Conservation (phyloP, 2,113 vertebrate genomes). For the Lycaon pictus region DNA sequence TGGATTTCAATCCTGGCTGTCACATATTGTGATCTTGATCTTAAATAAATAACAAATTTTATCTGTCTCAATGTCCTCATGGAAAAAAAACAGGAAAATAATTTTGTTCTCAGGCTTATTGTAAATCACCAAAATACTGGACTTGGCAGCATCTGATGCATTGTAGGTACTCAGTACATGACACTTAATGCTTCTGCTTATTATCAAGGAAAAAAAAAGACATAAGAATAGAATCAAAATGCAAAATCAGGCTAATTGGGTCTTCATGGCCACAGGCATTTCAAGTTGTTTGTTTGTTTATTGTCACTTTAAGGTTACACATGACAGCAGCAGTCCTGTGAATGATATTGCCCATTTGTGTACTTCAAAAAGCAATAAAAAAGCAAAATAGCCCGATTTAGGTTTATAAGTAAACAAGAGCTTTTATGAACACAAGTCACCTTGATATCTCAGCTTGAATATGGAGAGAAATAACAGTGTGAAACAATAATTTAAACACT, state of each 20-base stretch:
- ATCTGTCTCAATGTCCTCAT: not conserved
- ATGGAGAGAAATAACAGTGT: not conserved
- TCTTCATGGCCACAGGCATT: not conserved
- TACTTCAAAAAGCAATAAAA: not conserved
- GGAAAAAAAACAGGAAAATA: not conserved
- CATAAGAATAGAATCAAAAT: not conserved
- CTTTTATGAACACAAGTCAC: not conserved
- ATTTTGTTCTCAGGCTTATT: not conserved
- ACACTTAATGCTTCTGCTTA: not conserved
- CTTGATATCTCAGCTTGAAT: not conserved
- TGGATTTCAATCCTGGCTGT: not conserved
- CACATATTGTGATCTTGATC: not conserved
- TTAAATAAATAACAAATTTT: not conserved
- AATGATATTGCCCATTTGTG: not conserved
- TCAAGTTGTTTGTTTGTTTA: not conserved
- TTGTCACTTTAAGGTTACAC: not conserved
- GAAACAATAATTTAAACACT: not conserved
- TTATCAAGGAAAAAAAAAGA: not conserved
- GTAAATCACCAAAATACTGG: not conserved
- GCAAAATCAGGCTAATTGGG: not conserved
- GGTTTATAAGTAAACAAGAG: not conserved
- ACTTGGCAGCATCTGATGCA: not conserved
- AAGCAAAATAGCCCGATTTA: not conserved
- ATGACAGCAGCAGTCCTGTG: not conserved
- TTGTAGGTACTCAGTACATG: not conserved